Evolutionary conservation across 2,797 vertebrate genomes (phyloP).

Genomic region (Pseudopleuronectes americanus): DNA sequence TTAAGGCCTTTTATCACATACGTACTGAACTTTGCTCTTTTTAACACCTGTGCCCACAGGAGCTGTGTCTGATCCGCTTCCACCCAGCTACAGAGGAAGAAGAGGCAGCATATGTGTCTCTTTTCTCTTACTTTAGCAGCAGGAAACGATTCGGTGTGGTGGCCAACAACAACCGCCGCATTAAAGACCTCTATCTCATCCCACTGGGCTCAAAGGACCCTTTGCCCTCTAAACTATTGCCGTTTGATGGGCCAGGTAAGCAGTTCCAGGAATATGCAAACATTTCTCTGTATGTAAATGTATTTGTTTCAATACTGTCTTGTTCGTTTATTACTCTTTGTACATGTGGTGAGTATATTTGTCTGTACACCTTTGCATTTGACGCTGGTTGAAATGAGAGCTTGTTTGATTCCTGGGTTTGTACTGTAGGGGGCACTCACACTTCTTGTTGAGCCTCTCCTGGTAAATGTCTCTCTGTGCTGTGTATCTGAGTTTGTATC

Average conservation of each 20-base stretch:
- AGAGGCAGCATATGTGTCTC: slow-evolving; percentile 97
- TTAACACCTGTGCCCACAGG: slow-evolving; percentile 78
- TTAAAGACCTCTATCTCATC: slow-evolving; percentile 99
- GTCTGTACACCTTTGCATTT: not conserved
- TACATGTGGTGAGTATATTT: slow-evolving; percentile 56
- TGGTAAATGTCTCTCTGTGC: slow-evolving; percentile 38
- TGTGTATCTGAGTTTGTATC: slow-evolving; percentile 74
- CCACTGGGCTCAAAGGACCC: slow-evolving; percentile 96
- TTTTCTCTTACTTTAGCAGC: slow-evolving; percentile 99
- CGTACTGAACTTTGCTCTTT: not conserved
- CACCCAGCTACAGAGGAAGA: slow-evolving; percentile 99
- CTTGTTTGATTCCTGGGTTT: slow-evolving; percentile 62
- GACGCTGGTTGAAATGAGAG: slow-evolving; percentile 60
- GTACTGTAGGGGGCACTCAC: slow-evolving; percentile 66
- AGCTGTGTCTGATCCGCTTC: slow-evolving; percentile 97
- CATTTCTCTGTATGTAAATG: slow-evolving; percentile 1
- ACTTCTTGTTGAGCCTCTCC: slow-evolving; percentile 31
- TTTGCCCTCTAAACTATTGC: slow-evolving; percentile 95
- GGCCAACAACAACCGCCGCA: slow-evolving; percentile 95
- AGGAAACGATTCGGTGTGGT: slow-evolving; percentile 96
- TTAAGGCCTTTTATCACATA: not conserved
- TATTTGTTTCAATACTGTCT: slow-evolving; percentile 12
- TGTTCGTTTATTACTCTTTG: not conserved
- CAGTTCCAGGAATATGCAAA: slow-evolving; percentile 48
- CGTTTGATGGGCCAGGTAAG: slow-evolving; percentile 99